Evolutionary conservation across 1,140 invertebrate genomes (phyloP), one percentile per base, ranked within the genome.

Genomic region (Hestina assimilis): DNA sequence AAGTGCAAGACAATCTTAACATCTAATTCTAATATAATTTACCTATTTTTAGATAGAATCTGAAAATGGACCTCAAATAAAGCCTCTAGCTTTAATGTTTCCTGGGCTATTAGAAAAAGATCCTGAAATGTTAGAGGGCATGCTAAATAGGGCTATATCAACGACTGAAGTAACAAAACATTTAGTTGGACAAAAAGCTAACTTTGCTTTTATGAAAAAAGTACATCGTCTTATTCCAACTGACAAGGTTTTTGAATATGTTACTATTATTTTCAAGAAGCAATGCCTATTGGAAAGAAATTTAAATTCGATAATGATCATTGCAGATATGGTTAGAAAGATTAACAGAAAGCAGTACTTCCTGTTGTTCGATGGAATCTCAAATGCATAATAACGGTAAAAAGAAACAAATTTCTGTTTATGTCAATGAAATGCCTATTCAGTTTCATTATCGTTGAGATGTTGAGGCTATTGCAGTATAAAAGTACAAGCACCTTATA

Each of bases 161-260:
- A 85, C 82, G n/a, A 83, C 78, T 2, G 82, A 83, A 70, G 73
- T 85, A 11, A 83, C 79, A 1, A 78, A 68, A 54, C 72, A 81
- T 69, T 66, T 85, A 33, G 70, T 85, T 6, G 79, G 79, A 1
- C 72, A 82, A 59, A 85, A 82, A 64, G 79, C 82, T 9, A 73
- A 83, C 45, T 83, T 82, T 53, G 59, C 67, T 7, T 79, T 75
- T 51, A 75, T 85, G 73, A 83, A 83, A 68, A 81, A 83, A 68
- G 67, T 81, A 0, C 56, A 74, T 29, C 74, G 77, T 9, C 57
- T 85, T 11, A 80, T 85, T 52, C 79, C 78, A 24, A 58, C 23
- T 26, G 77, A 80, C 43, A 85, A 80, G 74, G 82, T 85, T 72
- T 35, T 4, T 14, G 8, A 19, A 29, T 20, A 21, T 46, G n/a